These are phyloP conservation scores for Pristionchus fissidentatus DNA, from an alignment of 2,888 invertebrate genomes.

Conservation along the genomic window DNA sequence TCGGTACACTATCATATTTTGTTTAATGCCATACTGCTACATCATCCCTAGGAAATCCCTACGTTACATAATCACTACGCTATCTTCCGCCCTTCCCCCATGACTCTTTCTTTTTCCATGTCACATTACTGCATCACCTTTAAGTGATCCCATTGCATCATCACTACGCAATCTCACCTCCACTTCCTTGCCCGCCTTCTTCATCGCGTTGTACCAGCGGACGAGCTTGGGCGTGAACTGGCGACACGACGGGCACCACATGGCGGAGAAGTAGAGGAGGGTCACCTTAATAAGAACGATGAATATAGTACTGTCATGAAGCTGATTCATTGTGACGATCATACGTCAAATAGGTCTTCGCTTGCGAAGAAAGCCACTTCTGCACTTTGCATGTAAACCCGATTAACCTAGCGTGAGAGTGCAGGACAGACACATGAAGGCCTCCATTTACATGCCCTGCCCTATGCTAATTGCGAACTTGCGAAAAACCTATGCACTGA, in stretches of 20 bases:
- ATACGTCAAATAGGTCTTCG: not conserved
- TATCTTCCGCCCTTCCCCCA: not conserved
- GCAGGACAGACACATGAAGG: too few species aligned
- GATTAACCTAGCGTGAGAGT: too few species aligned
- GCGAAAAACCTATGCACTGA: too few species aligned
- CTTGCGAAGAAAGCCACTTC: too few species aligned
- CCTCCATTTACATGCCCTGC: too few species aligned
- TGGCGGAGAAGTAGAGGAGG: slow-evolving; percentile 50
- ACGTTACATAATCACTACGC: not conserved
- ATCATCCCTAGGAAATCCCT: not conserved
- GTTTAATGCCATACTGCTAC: too few species aligned
- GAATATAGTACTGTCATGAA: not conserved
- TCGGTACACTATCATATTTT: too few species aligned
- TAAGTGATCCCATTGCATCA: not conserved
- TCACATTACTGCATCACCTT: not conserved
- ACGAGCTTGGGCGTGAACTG: slow-evolving; percentile 67
- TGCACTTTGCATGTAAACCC: too few species aligned
- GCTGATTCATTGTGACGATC: not conserved
- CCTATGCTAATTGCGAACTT: too few species aligned
- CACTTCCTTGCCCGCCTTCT: slow-evolving; percentile 28
- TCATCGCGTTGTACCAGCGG: slow-evolving; percentile 32
- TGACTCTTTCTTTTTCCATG: not conserved
- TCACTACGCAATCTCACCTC: not conserved
- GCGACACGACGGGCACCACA: slow-evolving; percentile 63
- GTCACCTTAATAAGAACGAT: slow-evolving; percentile 18